Evolutionary conservation across 2,113 vertebrate genomes (phyloP).

Genomic region (Potamarius usumacintae): DNA sequence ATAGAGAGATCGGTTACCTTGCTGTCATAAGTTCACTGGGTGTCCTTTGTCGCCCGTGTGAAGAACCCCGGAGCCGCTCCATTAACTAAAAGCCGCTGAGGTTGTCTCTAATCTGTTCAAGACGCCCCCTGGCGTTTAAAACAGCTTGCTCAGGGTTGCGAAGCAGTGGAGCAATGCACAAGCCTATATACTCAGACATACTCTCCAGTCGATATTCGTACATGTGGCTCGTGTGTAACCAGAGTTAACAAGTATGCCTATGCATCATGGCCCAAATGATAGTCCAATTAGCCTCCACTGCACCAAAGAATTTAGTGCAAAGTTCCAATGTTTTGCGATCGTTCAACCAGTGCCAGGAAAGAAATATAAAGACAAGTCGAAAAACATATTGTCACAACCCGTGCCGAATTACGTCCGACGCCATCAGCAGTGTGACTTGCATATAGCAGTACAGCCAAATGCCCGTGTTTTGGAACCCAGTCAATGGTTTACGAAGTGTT

Average conservation of each 20-base stretch:
- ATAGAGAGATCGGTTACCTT: constrained; percentile 54
- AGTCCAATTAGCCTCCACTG: neutral
- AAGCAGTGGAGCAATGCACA: neutral
- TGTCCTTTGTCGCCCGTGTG: constrained; percentile 58
- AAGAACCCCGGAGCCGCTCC: constrained; percentile 62
- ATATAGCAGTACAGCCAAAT: constrained; percentile 28
- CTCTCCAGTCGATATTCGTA: neutral
- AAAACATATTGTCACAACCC: constrained; percentile 34
- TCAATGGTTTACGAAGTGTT: constrained; percentile 60
- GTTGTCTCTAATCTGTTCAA: constrained; percentile 45
- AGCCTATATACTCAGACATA: neutral
- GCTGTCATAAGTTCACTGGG: constrained; percentile 45
- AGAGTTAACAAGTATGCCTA: neutral
- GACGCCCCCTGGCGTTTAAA: constrained; percentile 67
- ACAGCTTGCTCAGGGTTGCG: constrained; percentile 4
- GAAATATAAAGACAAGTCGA: constrained; percentile 23
- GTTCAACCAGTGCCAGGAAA: constrained; percentile 21
- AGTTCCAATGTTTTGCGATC: neutral
- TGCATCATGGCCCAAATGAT: neutral
- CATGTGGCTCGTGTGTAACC: neutral
- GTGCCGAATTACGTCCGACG: constrained; percentile 34
- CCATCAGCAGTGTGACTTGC: constrained; percentile 42
- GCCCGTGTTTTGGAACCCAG: constrained; percentile 42
- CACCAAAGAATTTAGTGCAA: neutral
- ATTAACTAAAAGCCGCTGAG: constrained; percentile 49